A percentile compares a stretch with the other conserved stretches of the same genome.
These are phyloP conservation scores for Misgurnus mizolepis DNA, from an alignment of 2,113 vertebrate genomes.

Conservation along the genomic window DNA sequence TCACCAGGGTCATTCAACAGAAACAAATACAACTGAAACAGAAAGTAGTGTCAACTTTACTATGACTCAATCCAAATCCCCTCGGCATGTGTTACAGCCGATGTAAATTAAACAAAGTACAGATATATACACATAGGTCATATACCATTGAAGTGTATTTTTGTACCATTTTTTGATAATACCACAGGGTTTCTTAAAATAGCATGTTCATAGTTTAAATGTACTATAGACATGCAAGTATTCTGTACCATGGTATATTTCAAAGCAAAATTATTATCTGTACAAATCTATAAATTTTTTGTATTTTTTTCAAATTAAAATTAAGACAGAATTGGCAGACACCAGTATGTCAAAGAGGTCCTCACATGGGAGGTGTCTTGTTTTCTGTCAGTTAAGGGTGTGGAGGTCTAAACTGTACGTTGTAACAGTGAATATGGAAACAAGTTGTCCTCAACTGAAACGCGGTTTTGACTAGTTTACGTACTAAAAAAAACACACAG, in stretches of 20 bases:
- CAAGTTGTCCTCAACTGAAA: slow-evolving; percentile 29
- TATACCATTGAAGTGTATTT: no score
- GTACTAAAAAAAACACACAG: neutral
- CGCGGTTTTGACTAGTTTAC: neutral
- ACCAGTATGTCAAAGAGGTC: neutral
- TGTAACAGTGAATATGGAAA: slow-evolving; percentile 18
- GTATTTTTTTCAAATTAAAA: neutral
- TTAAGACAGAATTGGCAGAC: neutral
- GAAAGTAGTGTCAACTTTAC: neutral
- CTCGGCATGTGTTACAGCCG: no score
- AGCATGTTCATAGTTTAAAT: no score
- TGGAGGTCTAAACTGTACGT: slow-evolving; percentile 41
- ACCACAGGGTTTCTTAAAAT: no score
- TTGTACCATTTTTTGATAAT: no score
- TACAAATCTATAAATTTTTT: no score
- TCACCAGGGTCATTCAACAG: neutral
- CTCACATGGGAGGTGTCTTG: slow-evolving; percentile 19
- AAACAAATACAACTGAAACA: neutral
- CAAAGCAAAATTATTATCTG: no score
- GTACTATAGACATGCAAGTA: no score
- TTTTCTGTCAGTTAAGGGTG: slow-evolving; percentile 46
- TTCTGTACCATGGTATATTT: no score
- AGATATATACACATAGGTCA: no score
- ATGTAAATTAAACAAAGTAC: no score
- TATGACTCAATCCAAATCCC: neutral